phyloP scores from a whole-genome alignment of 2,888 invertebrate genomes.

The Margaritifera margaritifera region DNA sequence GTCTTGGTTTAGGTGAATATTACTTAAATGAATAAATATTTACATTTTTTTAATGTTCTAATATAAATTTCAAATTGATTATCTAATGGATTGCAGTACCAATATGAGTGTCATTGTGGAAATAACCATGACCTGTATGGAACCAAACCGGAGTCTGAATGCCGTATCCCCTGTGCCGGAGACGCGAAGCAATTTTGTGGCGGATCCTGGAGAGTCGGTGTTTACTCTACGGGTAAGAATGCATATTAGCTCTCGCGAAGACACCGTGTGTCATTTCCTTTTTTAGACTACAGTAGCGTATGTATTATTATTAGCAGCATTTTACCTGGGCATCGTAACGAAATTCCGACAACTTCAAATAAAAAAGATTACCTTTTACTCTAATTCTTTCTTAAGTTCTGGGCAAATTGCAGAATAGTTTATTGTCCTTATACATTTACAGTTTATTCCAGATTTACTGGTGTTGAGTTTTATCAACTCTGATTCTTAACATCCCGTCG shows the following conservation, averaged over 20 bases:
- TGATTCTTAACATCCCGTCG: no score
- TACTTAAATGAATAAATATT: not conserved
- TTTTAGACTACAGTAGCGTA: not conserved
- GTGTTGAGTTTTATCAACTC: no score
- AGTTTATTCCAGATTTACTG: no score
- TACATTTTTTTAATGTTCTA: not conserved
- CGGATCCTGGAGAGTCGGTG: conserved; percentile 38
- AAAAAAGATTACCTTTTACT: no score
- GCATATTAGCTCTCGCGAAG: no score
- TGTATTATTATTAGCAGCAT: not conserved
- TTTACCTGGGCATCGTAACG: no score
- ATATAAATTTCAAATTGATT: not conserved
- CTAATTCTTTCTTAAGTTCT: no score
- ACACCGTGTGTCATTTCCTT: not conserved
- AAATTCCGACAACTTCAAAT: not conserved
- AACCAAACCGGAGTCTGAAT: conserved; percentile 21
- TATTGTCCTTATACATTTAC: no score
- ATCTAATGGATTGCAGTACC: conserved; percentile 26
- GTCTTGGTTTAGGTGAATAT: not conserved
- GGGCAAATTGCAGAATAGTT: no score
- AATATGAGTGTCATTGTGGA: conserved; percentile 44
- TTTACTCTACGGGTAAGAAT: conserved; percentile 45
- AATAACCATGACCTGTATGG: conserved; percentile 25
- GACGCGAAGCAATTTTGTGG: conserved; percentile 43
- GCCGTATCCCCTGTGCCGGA: conserved; percentile 41